phyloP scores from a whole-genome alignment of 1,140 invertebrate species.

The Frieseomelitta varia region DNA sequence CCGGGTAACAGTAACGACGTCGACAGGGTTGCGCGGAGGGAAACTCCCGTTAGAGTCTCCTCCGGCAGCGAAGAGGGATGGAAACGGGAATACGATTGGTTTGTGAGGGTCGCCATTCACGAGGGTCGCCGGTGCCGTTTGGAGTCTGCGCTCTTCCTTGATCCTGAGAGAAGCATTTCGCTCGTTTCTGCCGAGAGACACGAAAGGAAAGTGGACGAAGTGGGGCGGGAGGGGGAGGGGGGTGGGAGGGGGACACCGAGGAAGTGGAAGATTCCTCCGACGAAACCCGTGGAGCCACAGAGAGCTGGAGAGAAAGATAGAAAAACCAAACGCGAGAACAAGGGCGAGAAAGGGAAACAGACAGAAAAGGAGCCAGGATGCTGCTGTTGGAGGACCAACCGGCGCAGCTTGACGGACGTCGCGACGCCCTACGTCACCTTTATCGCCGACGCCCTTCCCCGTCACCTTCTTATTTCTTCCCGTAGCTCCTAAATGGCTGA shows the following conservation, averaged over 20 bases:
- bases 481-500: conserved; percentile 48
- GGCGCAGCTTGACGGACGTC: conserved; percentile 80
- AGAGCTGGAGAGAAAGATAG: not conserved
- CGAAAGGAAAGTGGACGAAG: conserved; percentile 36
- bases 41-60: conserved; percentile 71
- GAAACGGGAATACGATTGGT: conserved; percentile 83
- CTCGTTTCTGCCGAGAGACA: conserved; percentile 64
- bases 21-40: conserved; percentile 71
- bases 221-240: not conserved
- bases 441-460: conserved; percentile 74
- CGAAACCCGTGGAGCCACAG: conserved; percentile 42
- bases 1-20: conserved; percentile 68
- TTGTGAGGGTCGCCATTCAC: conserved; percentile 82
- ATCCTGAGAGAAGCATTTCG: conserved; percentile 74
- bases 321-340: not conserved
- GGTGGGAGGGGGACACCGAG: not conserved
- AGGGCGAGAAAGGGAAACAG: conserved; percentile 25
- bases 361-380: conserved; percentile 21
- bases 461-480: conserved; percentile 53
- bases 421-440: conserved; percentile 81
- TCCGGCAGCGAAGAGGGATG: conserved; percentile 79
- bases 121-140: conserved; percentile 74
- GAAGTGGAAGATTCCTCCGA: conserved; percentile 60
- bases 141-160: conserved; percentile 82
- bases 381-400: conserved; percentile 73